phyloP scores from a whole-genome alignment of 2,113 vertebrate species.

The Mormyrus lacerda region DNA sequence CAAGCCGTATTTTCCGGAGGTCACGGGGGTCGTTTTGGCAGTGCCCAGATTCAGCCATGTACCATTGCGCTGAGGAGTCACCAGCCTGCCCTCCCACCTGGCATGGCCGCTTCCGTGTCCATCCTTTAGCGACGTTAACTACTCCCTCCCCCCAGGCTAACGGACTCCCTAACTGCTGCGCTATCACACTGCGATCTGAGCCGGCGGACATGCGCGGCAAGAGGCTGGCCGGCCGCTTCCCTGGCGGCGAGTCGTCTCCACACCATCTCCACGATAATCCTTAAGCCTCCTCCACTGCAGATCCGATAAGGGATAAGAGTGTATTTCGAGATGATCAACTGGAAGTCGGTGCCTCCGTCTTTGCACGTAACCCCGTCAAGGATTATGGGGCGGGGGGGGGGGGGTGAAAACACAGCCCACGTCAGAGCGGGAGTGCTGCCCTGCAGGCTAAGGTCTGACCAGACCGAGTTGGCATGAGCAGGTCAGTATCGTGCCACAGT shows the following conservation, averaged over 20 bases:
- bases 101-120: not conserved
- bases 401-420: not conserved
- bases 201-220: not conserved
- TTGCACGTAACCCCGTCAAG: slow-evolving; percentile 69
- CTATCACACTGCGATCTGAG: not conserved
- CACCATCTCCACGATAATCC: slow-evolving; percentile 95
- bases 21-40: not conserved
- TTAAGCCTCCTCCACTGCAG: slow-evolving; percentile 89
- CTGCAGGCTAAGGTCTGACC: not conserved
- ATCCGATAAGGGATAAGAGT: slow-evolving; percentile 88
- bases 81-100: not conserved
- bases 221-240: not conserved
- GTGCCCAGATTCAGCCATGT: not conserved
- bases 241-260: slow-evolving; percentile 51
- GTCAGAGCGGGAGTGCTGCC: not conserved
- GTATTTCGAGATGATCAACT: slow-evolving; percentile 81
- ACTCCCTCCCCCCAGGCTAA: not conserved
- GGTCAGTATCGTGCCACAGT: not conserved
- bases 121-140: not conserved
- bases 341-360: slow-evolving; percentile 79
- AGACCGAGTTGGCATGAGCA: not conserved
- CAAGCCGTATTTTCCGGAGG: not conserved
- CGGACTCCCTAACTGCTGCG: not conserved
- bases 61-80: not conserved
- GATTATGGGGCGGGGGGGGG: slow-evolving; percentile 58